Evolutionary conservation across 53 echinoderm and acorn worm genomes (phyloP).

Genomic region (Paracentrotus lividus): DNA sequence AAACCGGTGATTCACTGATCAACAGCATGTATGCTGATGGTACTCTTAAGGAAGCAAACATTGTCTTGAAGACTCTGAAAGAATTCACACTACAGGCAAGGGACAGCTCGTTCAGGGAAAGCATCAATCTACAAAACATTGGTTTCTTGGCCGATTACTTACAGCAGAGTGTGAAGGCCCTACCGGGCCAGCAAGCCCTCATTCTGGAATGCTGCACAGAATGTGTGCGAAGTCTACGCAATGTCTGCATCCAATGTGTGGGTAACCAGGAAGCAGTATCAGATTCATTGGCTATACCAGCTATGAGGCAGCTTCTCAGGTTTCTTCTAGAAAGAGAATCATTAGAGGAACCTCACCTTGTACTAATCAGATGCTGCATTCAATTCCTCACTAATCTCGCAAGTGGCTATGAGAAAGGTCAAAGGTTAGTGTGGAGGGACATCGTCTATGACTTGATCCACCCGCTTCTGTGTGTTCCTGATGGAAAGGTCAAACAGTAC

Average conservation of each 20-base stretch:
- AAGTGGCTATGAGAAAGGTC: constrained; percentile 67
- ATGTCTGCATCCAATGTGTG: constrained; percentile 77
- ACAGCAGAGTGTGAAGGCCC: not conserved
- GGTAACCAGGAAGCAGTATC: constrained; percentile 75
- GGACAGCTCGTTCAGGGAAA: constrained; percentile 2
- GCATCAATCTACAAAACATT: not conserved
- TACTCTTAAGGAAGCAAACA: not conserved
- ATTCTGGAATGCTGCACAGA: constrained; percentile 60
- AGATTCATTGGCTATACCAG: not conserved
- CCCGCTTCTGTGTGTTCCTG: not conserved
- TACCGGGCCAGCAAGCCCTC: not conserved
- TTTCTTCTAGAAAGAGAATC: not conserved
- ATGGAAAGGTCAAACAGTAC: constrained; percentile 76
- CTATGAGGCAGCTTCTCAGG: not conserved
- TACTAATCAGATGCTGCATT: constrained; percentile 75
- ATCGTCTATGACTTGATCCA: constrained; percentile 58
- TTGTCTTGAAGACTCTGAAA: not conserved
- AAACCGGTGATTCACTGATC: not conserved
- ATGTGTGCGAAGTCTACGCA: constrained; percentile 84
- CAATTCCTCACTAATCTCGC: constrained; percentile 79
- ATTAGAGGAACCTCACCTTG: constrained; percentile 46
- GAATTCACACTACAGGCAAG: not conserved
- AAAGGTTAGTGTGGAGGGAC: constrained; percentile 68
- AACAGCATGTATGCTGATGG: not conserved
- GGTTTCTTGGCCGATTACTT: not conserved